These are phyloP conservation scores for Stenurella melanura DNA, from an alignment of 2,888 invertebrate species.

Conservation along the genomic window DNA sequence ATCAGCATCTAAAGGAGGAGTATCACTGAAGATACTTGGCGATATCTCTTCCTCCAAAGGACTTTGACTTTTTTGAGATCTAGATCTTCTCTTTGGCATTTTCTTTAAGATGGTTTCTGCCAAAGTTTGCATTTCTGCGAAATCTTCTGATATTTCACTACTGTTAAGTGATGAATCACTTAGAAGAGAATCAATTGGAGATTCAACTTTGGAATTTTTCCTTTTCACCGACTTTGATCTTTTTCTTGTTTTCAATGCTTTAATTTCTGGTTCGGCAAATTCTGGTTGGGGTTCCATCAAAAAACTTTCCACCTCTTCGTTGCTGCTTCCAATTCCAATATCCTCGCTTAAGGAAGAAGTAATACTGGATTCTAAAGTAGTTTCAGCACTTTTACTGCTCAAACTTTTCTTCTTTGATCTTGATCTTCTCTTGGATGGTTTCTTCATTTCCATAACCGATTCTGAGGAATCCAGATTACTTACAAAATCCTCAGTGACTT, in stretches of 20 bases:
- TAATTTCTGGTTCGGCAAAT: neutral
- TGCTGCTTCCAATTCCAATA: neutral
- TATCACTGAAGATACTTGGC: neutral
- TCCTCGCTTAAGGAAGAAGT: neutral
- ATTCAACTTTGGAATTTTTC: neutral
- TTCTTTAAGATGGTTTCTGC: neutral
- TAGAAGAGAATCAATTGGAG: neutral
- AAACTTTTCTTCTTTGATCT: neutral
- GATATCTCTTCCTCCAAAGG: neutral
- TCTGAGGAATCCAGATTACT: neutral
- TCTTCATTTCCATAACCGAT: neutral
- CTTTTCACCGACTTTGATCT: slow-evolving; percentile 2
- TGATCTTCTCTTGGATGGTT: neutral
- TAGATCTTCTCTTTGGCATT: neutral
- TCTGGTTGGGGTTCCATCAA: neutral
- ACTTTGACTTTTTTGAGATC: neutral
- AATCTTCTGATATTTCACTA: slow-evolving; percentile 8
- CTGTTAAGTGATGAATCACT: slow-evolving; percentile 19
- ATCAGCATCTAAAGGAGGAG: neutral
- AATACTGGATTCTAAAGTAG: neutral
- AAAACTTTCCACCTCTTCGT: neutral
- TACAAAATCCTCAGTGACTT: neutral
- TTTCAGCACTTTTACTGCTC: neutral
- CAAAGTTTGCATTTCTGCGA: neutral
- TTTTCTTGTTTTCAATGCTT: neutral